These are phyloP conservation scores for Thomomys bottae DNA, from an alignment of 2,113 vertebrate genomes.

Conservation along the genomic window DNA sequence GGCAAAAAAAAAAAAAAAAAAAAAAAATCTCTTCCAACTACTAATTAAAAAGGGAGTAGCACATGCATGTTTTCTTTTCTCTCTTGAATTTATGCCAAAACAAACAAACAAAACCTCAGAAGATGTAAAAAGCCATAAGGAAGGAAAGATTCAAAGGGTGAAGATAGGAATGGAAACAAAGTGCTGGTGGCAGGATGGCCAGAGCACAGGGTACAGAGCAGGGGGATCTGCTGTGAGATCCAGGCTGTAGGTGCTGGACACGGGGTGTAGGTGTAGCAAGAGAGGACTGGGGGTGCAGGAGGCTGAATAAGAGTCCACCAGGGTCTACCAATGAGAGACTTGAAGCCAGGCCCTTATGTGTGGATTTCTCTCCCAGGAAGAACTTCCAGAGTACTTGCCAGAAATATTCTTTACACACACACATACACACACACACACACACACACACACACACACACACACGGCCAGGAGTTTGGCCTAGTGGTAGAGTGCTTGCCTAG, in stretches of 20 bases:
- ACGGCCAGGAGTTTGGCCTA: too few species aligned
- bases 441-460: too few species aligned
- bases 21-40: not conserved
- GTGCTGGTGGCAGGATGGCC: fast-evolving
- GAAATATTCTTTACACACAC: too few species aligned
- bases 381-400: not conserved
- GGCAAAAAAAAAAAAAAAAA: too few species aligned
- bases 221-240: not conserved
- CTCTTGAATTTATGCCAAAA: not conserved
- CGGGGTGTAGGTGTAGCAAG: too few species aligned
- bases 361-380: not conserved
- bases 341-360: too few species aligned
- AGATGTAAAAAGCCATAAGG: too few species aligned
- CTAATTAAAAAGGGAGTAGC: conserved; percentile 49
- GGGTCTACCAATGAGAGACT: not conserved
- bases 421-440: too few species aligned
- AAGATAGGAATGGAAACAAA: not conserved
- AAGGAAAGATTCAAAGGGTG: not conserved
- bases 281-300: too few species aligned
- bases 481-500: too few species aligned
- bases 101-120: not conserved
- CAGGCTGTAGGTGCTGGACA: not conserved
- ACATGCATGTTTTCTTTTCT: not conserved
- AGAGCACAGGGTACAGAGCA: not conserved
- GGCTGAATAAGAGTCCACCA: not conserved